Base-by-base conservation (phyloP, 2,113 vertebrate genomes). In the Petromus typicus region DNA sequence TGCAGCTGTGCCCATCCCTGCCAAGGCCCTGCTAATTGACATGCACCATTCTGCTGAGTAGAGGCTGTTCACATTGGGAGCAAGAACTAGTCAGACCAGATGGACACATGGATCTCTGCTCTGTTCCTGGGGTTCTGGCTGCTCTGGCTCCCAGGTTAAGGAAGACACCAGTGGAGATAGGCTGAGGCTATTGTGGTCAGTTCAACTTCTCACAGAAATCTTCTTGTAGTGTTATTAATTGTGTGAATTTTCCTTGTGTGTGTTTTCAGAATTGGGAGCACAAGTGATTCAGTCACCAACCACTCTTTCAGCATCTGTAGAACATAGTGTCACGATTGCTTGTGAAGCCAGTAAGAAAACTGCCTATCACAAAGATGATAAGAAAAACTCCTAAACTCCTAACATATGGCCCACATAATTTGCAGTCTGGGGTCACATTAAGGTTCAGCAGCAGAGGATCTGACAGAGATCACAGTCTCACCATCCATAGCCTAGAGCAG, bases 261-360 rank as follows among this genome's bases (percentile, higher is more conserved):
- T 69, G 2, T 87, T 67, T 69, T 3, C 22, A 13, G 22, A 76
- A 16, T 27, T 56, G 95, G 94, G 32, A 54, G 63, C 89, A 59
- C 40, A 67, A 13, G 22, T 95, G 84, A 96, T 27, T 37, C 87
- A 95, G 75, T 87, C 56, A n/a, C 69, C 2, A 40, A 23, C 13
- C 7, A 86, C 9, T 17, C 73, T 51, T 85, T 73, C 17, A 61
- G 34, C 83, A 32, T 9, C 66, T 61, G 34, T 20, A 59, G 82
- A 63, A 54, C 80, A 95, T 2, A 25, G 59, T 56, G 86, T 88
- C 32, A 90, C 51, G 16, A 54, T 94, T 34, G 16, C 45, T n/a
- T 95, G 79, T 54, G 1, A 0, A 43, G 82, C 69, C 3, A 94
- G 64, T 43, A 43, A 32, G 56, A 13, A 2, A 0, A 2, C 45